phyloP scores from a whole-genome alignment of 2,113 vertebrate species.

The Rhinichthys klamathensis region DNA sequence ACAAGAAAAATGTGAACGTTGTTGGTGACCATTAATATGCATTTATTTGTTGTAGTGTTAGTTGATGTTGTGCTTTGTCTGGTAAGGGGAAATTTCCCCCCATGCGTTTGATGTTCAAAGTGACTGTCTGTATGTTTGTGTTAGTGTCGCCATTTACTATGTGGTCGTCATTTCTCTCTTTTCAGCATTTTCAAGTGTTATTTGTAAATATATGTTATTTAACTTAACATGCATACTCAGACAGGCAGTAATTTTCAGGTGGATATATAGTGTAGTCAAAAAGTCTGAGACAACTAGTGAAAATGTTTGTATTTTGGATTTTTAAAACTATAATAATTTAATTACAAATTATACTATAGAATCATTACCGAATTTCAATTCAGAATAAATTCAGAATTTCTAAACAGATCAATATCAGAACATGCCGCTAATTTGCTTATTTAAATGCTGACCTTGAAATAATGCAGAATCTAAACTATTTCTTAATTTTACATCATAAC shows the following conservation, averaged over 20 bases:
- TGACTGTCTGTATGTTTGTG: conserved; percentile 13
- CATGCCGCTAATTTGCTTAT: background rate
- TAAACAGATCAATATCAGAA: background rate
- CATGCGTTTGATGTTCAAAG: conserved; percentile 45
- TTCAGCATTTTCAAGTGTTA: conserved; percentile 37
- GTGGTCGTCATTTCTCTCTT: conserved; percentile 48
- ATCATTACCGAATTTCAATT: background rate
- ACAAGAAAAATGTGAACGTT: background rate
- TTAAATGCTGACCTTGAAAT: background rate
- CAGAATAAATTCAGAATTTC: background rate
- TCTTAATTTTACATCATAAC: background rate
- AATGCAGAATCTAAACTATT: background rate
- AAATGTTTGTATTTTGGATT: background rate
- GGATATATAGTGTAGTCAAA: background rate
- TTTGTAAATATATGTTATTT: background rate
- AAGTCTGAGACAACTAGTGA: background rate
- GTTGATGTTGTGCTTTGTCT: conserved; percentile 43
- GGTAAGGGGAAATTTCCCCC: conserved; percentile 27
- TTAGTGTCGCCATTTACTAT: conserved; percentile 15
- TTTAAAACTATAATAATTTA: too few species aligned
- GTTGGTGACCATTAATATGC: background rate
- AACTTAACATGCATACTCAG: background rate
- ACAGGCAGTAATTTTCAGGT: background rate
- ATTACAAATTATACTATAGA: too few species aligned
- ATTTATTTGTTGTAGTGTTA: conserved; percentile 1